Evolutionary conservation across 2,888 invertebrate genomes (phyloP), one percentile per base, ranked within the genome.

Genomic region (Itoplectis maculator): DNA sequence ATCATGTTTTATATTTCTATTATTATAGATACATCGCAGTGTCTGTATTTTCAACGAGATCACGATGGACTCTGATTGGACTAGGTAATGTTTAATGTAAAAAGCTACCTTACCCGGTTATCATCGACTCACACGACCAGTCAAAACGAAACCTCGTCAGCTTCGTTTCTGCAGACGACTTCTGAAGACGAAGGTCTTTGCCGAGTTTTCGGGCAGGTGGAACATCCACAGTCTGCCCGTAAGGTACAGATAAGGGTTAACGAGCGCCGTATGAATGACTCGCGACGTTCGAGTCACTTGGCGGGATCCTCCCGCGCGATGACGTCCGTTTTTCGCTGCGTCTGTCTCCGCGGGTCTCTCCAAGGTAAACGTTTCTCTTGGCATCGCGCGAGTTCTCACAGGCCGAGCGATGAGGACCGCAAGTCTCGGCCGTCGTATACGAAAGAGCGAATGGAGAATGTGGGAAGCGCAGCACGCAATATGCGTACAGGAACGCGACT

Each of bases 311-410:
- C 37, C 47, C 35, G n/a, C n/a, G n/a, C 37, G 47, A 73, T 20
- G 80, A 77, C 54, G 65, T 73, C 23, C 15, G 8, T 37, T 61
- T 45, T 42, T 45, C 65, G 40, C 13, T 47, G 42, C 51, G 42
- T n/a, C 65, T 29, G 77, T 69, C 77, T 37, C 47, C 51, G 51
- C n/a, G n/a, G n/a, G n/a, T 45, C 54, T 56, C 54, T 83, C 82
- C 81, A 85, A 84, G 80, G 80, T 83, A 84, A 85, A 85, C 85
- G 84, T 85, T 85, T 84, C 84, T 84, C 85, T 85, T 85, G 83
- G 84, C 84, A 84, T 82, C 51, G 51, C n/a, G 45, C 69, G 69
- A 73, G 72, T 77, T 73, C 74, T 73, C 78, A 79, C 79, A 45
- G 69, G 3, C 76, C 45, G 81, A 76, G 40, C 65, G 79, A 81